Conservation (phyloP, 2,797 vertebrate species). For the Pangasius djambal region DNA sequence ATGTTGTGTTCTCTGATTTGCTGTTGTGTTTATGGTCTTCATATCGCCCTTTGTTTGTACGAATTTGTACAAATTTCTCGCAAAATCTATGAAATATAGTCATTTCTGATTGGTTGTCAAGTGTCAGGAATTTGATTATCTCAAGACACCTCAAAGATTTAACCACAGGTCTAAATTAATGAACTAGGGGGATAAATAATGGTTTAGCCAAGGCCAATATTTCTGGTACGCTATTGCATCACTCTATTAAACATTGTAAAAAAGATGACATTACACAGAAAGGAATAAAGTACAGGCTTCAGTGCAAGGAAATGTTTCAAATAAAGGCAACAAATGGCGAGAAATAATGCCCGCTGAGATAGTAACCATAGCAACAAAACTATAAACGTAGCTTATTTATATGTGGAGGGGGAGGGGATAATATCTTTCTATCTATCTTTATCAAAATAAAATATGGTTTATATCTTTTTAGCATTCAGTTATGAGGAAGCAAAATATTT, state of each 20-base stretch:
- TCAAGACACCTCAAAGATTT: background rate
- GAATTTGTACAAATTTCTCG: background rate
- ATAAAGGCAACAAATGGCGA: background rate
- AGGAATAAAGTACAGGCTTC: background rate
- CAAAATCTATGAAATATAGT: background rate
- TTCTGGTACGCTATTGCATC: background rate
- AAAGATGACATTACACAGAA: no score
- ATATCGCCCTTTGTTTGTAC: background rate
- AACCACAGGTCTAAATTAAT: background rate
- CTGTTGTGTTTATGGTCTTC: background rate
- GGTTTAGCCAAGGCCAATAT: background rate
- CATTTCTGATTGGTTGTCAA: background rate
- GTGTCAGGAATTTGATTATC: background rate
- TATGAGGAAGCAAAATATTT: background rate
- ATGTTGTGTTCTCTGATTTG: no score
- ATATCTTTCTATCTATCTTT: no score
- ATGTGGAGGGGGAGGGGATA: background rate
- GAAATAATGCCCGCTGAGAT: background rate
- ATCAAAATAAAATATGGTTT: background rate
- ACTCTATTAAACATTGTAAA: background rate
- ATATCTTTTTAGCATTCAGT: background rate
- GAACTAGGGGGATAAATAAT: background rate
- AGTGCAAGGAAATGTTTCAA: background rate
- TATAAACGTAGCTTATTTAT: background rate
- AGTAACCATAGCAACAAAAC: background rate